Evolutionary conservation across 1,140 invertebrate genomes (phyloP), one percentile per base, ranked within the genome.

Genomic region (Maconellicoccus hirsutus): DNA sequence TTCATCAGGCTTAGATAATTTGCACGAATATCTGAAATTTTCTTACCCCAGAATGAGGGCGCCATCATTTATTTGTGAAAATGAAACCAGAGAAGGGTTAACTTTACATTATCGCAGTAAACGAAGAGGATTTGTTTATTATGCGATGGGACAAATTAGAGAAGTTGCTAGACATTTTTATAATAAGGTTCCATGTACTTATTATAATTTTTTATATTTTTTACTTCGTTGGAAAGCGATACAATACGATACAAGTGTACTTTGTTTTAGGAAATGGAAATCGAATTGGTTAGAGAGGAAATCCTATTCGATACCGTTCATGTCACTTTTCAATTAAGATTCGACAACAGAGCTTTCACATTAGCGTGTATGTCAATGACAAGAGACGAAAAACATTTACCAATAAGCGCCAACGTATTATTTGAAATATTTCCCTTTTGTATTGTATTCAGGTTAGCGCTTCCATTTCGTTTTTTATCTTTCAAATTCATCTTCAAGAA

Each of bases 371-470:
- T 93, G 71, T 86, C 87, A 0, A 89, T 93, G 86, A 91, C 89
- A 1, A 83, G 89, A 12, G 90, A 93, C 76, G 91, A 93, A 76
- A 90, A 91, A 78, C 89, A 92, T 78, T 78, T 96, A 74, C 88
- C 93, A 2, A 90, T 95, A 42, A 90, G 87, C 76, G 91, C 92
- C 0, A 89, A 89, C 0, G 88, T 96, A 4, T 83, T 98, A 10
- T 97, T 98, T 75, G 94, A 98, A 78, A 93, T 98, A 76, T 98
- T 98, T 80, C 96, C 96, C 4, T 98, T 98, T 82, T 95, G 94
- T 80, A 91, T 98, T 75, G 92, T 96, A 23, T 98, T 98, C 81
- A 90, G 92, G 88, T 92, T 81, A 82, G 82, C 70, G 42, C n/a
- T 52, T 52, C 59, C 26, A 21, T 52, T 52, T 16, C 16, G 25